Conservation (phyloP, 1,140 invertebrate genomes). For the Alviniconcha marisindica region DNA sequence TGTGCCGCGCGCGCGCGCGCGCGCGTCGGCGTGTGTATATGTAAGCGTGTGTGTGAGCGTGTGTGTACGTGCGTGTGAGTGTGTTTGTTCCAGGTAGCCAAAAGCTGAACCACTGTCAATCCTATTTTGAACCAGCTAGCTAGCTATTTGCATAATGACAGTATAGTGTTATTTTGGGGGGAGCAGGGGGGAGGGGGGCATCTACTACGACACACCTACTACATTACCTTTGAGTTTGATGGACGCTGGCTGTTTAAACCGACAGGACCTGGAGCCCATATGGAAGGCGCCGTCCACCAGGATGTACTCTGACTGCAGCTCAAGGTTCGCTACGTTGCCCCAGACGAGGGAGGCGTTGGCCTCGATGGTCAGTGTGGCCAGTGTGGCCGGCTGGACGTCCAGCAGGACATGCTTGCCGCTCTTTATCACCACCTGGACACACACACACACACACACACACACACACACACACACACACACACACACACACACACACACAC, state of each 20-base stretch:
- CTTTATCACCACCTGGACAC: background rate
- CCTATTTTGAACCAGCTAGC: too few relatives aligned
- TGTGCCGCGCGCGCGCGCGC: too few relatives aligned
- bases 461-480: background rate
- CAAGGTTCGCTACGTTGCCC: slow-evolving; percentile 32
- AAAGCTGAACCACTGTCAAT: too few relatives aligned
- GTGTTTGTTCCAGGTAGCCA: too few relatives aligned
- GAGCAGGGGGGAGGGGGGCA: too few relatives aligned
- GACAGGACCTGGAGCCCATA: slow-evolving; percentile 33
- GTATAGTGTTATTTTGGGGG: too few relatives aligned
- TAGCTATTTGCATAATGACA: too few relatives aligned
- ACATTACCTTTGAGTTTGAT: slow-evolving; percentile 33
- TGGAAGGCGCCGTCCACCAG: slow-evolving; percentile 30
- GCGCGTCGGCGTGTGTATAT: too few relatives aligned
- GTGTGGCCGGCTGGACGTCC: slow-evolving; percentile 30
- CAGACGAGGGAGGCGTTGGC: slow-evolving; percentile 34
- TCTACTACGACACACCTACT: too few relatives aligned
- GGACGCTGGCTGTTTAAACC: slow-evolving; percentile 21
- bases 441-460: background rate
- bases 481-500: background rate
- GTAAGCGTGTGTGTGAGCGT: too few relatives aligned
- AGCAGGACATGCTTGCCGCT: slow-evolving; percentile 26
- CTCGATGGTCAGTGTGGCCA: slow-evolving; percentile 31
- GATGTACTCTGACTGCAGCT: slow-evolving; percentile 31
- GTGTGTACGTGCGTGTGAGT: too few relatives aligned